Percentiles rank a stretch among this genome's conserved stretches.
Conservation (phyloP, 2,888 invertebrate genomes). For the Drosophila conformis region DNA sequence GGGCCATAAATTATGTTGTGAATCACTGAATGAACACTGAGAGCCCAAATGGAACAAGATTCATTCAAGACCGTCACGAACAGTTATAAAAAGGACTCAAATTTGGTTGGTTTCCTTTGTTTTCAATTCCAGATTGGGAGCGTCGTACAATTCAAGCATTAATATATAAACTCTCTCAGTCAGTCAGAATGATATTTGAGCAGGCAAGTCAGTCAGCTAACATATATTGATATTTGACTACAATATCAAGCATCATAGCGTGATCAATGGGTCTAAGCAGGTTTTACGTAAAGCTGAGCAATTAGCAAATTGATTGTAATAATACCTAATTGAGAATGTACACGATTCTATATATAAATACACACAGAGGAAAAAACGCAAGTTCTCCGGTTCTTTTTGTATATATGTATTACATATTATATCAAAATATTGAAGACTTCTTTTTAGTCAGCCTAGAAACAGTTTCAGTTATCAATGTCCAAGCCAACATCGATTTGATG, state of each 20-base stretch:
- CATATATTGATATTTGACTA: not conserved
- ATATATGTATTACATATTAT: no score
- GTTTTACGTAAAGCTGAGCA: not conserved
- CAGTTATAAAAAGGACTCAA: not conserved
- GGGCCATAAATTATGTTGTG: slow-evolving; percentile 36
- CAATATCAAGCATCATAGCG: slow-evolving; percentile 6
- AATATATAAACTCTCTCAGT: no score
- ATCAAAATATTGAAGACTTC: not conserved
- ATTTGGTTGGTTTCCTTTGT: not conserved
- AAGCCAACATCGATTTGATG: not conserved
- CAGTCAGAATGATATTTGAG: not conserved
- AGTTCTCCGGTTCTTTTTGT: no score
- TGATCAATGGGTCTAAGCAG: slow-evolving; percentile 8
- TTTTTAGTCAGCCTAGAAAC: not conserved
- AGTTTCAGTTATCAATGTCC: not conserved
- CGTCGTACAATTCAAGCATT: no score
- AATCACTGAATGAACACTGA: slow-evolving; percentile 7
- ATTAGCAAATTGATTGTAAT: not conserved
- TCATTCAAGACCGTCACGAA: not conserved
- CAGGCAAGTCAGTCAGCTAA: not conserved
- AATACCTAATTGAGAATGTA: no score
- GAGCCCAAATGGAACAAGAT: not conserved
- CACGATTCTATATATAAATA: no score
- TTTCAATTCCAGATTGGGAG: not conserved
- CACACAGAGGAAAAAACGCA: no score